Base-by-base conservation (phyloP, 2,113 vertebrate species). In the Naja naja region DNA sequence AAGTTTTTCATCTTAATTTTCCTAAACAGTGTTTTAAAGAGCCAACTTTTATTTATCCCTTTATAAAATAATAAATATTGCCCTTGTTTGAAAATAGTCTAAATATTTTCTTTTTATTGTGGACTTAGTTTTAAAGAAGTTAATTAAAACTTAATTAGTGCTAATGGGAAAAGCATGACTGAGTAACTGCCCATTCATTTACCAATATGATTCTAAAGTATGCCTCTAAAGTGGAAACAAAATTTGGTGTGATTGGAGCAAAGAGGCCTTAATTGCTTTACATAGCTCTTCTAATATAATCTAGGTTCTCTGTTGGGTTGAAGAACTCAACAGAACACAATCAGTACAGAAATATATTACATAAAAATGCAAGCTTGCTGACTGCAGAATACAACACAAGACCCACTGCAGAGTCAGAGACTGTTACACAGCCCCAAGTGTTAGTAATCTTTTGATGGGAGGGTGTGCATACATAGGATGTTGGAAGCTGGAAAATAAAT, bases 391-490 rank as follows among this genome's bases (percentile, higher is more conserved):
- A n/a, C 54, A 90, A 85, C 22, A 56, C 93, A 91, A 58, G 20
- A 43, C 12, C 10, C 12, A 55, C 12, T 43, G 5, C 49, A 27
- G 47, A 90, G 49, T 47, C 34, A 52, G 20, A 30, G 30, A 52
- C 69, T 53, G 60, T 53, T 74, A 39, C 4, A 52, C 9, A 53
- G n/a, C 49, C 39, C 64, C n/a, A 53, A 39, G 30, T 53, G 10
- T 81, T 81, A 81, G 6, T 90, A 49, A 74, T 90, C 18, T 52
- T 90, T 45, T 90, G 9, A 74, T 34, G 5, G 22, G 30, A 4
- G 16, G 18, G 1, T 9, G 91, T 94, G 92, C 64, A 96, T 94
- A 95, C 93, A 94, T 96, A 93, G 85, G 49, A 91, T 97, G 94
- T 92, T 88, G 0, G 92, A 91, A 89, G 94, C 90, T 93, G 30